Evolutionary conservation across 2,888 invertebrate species (phyloP).

Genomic region (Axea sp.): DNA sequence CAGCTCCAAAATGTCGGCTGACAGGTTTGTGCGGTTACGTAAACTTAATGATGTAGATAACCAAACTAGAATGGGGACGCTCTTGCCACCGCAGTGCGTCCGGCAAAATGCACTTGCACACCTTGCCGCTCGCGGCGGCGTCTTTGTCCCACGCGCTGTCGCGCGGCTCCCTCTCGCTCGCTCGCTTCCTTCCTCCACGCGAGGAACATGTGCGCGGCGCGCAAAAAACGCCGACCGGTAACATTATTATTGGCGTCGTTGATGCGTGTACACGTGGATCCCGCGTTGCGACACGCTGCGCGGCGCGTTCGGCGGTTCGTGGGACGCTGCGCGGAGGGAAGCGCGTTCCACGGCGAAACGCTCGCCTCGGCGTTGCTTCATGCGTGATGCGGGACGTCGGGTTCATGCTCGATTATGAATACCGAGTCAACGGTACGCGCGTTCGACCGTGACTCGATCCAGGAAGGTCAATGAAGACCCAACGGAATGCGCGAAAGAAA

Average conservation of each 20-base stretch:
- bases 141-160: conserved; percentile 59
- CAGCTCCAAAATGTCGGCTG: conserved; percentile 74
- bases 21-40: conserved; percentile 77
- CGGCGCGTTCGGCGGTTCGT: conserved; percentile 18
- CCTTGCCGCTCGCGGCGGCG: conserved; percentile 69
- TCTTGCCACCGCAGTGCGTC: conserved; percentile 69
- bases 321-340: conserved; percentile 2
- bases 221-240: conserved; percentile 48
- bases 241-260: conserved; percentile 56
- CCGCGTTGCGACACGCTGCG: conserved; percentile 47
- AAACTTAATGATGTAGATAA: conserved; percentile 77
- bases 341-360: not conserved
- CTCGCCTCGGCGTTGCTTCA: conserved; percentile 3
- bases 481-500: no score
- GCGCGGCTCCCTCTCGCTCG: conserved; percentile 45
- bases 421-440: conserved; percentile 15
- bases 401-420: conserved; percentile 25
- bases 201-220: conserved; percentile 42
- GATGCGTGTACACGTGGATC: conserved; percentile 57
- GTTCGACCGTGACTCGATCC: no score
- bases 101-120: conserved; percentile 72
- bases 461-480: no score
- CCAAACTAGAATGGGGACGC: conserved; percentile 76
- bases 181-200: conserved; percentile 44
- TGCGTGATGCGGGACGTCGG: conserved; percentile 10